Percentiles rank a stretch among this genome's conserved stretches.
phyloP scores from a whole-genome alignment of 2,113 vertebrate species.

The Pelecanus crispus region DNA sequence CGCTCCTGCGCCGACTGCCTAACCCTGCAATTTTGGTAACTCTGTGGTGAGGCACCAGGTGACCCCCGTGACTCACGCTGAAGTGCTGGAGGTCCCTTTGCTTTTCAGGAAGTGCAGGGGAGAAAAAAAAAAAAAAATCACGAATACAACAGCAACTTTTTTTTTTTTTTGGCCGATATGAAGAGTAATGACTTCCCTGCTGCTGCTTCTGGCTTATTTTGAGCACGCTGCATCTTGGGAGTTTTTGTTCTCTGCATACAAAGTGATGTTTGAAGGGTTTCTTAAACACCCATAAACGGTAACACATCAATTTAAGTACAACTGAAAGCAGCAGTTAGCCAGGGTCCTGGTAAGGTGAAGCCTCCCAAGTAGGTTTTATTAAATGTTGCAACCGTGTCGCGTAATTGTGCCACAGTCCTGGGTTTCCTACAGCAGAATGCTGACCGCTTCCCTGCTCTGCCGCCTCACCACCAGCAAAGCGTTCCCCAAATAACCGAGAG shows the following conservation, averaged over 20 bases:
- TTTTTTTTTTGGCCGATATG: not conserved
- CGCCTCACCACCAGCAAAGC: not conserved
- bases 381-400: accelerated
- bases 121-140: not conserved
- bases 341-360: not conserved
- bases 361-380: not conserved
- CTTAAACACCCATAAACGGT: not conserved
- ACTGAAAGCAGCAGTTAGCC: not conserved
- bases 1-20: not conserved
- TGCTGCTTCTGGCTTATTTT: not conserved
- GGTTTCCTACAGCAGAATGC: accelerated
- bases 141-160: not conserved
- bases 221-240: not conserved
- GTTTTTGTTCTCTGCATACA: not conserved
- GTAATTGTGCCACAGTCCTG: not conserved
- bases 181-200: not conserved
- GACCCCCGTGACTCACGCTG: accelerated
- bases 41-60: accelerated
- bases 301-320: not conserved
- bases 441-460: accelerated
- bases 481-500: accelerated
- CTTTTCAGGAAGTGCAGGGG: not conserved
- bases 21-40: not conserved
- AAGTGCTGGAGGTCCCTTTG: not conserved
- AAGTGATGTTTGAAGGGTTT: not conserved